These are phyloP conservation scores for Machaerirhynchus nigripectus DNA, from an alignment of 2,113 vertebrate genomes.

Conservation along the genomic window DNA sequence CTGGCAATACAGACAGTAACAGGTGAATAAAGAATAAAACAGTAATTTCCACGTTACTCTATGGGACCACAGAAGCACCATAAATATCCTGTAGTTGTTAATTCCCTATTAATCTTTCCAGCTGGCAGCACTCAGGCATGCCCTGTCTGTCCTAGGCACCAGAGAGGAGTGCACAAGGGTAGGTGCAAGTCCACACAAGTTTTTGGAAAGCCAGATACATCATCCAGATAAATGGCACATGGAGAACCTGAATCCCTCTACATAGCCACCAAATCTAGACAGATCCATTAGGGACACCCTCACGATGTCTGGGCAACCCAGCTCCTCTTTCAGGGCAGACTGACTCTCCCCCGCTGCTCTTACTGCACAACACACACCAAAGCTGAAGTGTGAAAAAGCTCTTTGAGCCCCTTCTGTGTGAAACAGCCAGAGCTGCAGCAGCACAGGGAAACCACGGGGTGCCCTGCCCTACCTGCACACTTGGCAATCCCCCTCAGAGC, in stretches of 20 bases:
- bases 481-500: not conserved
- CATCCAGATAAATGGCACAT: rapidly evolving
- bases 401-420: not conserved
- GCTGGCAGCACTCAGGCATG: rapidly evolving
- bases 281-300: not conserved
- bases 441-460: rapidly evolving
- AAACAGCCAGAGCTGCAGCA: not conserved
- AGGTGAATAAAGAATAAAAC: not conserved
- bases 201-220: not conserved
- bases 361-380: too few species aligned
- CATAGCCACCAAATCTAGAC: rapidly evolving
- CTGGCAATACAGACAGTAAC: not conserved
- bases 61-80: not conserved
- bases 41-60: not conserved
- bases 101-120: not conserved
- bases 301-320: not conserved
- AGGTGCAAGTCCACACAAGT: not conserved
- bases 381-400: not conserved
- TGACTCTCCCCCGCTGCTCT: too few species aligned
- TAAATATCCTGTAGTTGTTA: not conserved
- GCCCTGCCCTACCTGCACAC: not conserved
- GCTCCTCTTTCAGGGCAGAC: not conserved
- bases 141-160: not conserved
- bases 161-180: too few species aligned
- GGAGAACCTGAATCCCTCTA: rapidly evolving